phyloP scores from a whole-genome alignment of 1,140 invertebrate genomes.

The Lerema accius region DNA sequence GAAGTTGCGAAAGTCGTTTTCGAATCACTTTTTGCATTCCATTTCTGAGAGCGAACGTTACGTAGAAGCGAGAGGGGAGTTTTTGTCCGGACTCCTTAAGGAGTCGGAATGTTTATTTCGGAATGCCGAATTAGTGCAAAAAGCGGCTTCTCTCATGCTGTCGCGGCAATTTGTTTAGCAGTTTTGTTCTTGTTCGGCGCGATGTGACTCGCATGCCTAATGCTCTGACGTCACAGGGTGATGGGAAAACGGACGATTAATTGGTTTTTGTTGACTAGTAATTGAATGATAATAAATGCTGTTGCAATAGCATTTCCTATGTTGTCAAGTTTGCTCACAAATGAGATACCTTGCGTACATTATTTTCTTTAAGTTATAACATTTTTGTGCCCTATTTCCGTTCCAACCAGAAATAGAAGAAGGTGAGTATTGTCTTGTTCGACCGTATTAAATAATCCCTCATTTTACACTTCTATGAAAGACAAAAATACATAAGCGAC shows the following conservation, averaged over 20 bases:
- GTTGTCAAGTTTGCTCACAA: not conserved
- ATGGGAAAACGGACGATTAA: constrained; percentile 30
- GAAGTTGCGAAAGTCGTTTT: constrained; percentile 46
- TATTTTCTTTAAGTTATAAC: too few relatives aligned
- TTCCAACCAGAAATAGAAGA: too few relatives aligned
- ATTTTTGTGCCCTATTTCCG: too few relatives aligned
- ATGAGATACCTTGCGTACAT: too few relatives aligned
- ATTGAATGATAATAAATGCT: not conserved
- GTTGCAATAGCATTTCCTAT: not conserved
- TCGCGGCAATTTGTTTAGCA: constrained; percentile 76
- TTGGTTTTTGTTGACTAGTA: not conserved
- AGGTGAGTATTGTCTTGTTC: too few relatives aligned
- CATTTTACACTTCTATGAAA: too few relatives aligned
- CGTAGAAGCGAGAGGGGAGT: constrained; percentile 56
- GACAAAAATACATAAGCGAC: too few relatives aligned
- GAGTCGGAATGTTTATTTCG: constrained; percentile 80
- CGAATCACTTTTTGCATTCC: constrained; percentile 53
- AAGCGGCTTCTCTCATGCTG: constrained; percentile 67
- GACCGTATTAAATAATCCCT: too few relatives aligned
- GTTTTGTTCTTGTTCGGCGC: constrained; percentile 73
- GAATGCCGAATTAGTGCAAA: constrained; percentile 82
- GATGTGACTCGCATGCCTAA: constrained; percentile 63
- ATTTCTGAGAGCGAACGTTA: constrained; percentile 53
- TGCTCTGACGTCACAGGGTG: constrained; percentile 55
- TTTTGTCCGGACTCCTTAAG: constrained; percentile 66